Conservation (phyloP, 2,888 invertebrate species). For the Oscheius myriophilus region DNA sequence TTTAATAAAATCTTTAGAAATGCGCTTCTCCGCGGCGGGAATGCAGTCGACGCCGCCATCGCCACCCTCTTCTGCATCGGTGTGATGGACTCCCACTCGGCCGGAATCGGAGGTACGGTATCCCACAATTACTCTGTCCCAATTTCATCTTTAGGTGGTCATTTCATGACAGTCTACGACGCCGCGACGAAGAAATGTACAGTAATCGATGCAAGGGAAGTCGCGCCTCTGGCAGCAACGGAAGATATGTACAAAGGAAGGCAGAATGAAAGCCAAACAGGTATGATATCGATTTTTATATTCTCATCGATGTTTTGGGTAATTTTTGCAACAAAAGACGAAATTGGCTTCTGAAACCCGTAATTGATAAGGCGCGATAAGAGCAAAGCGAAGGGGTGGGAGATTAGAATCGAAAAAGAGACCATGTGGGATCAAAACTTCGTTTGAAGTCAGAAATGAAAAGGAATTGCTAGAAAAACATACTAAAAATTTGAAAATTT, state of each 20-base stretch:
- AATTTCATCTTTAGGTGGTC: constrained; percentile 75
- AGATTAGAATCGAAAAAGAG: too few relatives aligned
- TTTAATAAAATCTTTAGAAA: constrained; percentile 73
- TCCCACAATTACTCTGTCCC: neutral
- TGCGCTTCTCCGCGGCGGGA: constrained; percentile 77
- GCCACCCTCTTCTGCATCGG: constrained; percentile 85
- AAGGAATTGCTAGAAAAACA: too few relatives aligned
- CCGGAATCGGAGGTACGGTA: constrained; percentile 83
- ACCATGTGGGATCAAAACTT: too few relatives aligned
- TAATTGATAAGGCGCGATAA: too few relatives aligned
- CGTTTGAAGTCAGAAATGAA: too few relatives aligned
- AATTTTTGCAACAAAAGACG: too few relatives aligned
- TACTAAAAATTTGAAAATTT: too few relatives aligned
- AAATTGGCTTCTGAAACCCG: too few relatives aligned
- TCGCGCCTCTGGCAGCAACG: constrained; percentile 75
- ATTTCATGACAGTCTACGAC: constrained; percentile 84
- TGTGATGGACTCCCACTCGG: constrained; percentile 83
- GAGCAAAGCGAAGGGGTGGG: too few relatives aligned
- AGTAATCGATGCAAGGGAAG: constrained; percentile 73
- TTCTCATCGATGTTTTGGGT: neutral
- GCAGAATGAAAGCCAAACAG: constrained; percentile 60
- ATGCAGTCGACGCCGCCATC: constrained; percentile 86
- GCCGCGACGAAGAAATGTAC: constrained; percentile 60
- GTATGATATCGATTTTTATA: constrained; percentile 23
- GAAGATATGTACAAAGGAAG: constrained; percentile 70